These are phyloP conservation scores for Eueides isabella DNA, from an alignment of 1,140 invertebrate genomes.

Conservation along the genomic window DNA sequence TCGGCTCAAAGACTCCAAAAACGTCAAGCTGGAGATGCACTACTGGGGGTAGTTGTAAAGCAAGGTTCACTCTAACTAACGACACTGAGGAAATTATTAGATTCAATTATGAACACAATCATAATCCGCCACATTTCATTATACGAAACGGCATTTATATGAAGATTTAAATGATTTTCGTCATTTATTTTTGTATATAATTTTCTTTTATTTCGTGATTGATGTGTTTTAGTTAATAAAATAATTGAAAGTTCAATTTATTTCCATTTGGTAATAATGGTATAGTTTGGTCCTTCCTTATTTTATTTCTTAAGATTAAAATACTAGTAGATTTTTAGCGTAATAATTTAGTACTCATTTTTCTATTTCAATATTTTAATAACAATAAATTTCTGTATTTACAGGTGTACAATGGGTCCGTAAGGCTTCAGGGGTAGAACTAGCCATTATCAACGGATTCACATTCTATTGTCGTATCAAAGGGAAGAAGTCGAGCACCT, in stretches of 20 bases:
- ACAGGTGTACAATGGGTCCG: neutral
- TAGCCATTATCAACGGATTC: conserved; percentile 38
- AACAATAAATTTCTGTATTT: neutral
- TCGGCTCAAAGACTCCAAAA: conserved; percentile 21
- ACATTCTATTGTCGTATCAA: conserved; percentile 37
- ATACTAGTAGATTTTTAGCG: neutral
- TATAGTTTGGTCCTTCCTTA: too few species aligned
- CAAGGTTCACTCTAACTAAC: conserved; percentile 31
- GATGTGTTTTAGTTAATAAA: neutral
- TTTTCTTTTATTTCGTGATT: neutral
- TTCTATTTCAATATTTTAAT: neutral
- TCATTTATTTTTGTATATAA: neutral
- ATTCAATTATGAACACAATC: conserved; percentile 32
- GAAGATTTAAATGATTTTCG: conserved; percentile 12
- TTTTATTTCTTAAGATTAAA: too few species aligned
- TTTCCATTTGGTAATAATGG: too few species aligned
- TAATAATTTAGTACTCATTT: neutral
- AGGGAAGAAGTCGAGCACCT: conserved; percentile 8
- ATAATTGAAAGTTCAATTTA: too few species aligned
- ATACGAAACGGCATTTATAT: conserved; percentile 30
- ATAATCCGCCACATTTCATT: conserved; percentile 30
- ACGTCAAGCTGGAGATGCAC: conserved; percentile 40
- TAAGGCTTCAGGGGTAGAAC: neutral
- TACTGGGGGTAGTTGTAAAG: conserved; percentile 33
- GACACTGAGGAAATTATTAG: conserved; percentile 25